Percentiles rank a stretch among this genome's conserved stretches.
phyloP scores from a whole-genome alignment of 2,113 vertebrate genomes.

The Theristicus caerulescens region DNA sequence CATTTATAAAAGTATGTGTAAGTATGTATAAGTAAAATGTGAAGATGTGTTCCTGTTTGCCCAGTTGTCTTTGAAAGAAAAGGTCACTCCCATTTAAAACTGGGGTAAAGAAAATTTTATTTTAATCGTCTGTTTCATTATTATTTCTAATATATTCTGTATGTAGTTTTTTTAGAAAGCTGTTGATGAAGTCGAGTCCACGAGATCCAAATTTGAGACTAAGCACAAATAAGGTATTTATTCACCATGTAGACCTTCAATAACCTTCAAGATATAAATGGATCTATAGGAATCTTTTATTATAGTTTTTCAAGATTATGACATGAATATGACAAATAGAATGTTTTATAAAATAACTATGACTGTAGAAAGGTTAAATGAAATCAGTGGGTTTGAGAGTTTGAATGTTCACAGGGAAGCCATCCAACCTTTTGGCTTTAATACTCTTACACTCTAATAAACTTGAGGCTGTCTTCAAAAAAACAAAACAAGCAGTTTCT shows the following conservation, averaged over 20 bases:
- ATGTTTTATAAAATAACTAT: neutral
- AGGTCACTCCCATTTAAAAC: neutral
- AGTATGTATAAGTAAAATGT: neutral
- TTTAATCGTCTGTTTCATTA: neutral
- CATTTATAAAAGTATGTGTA: neutral
- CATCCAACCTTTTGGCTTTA: neutral
- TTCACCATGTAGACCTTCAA: neutral
- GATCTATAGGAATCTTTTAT: neutral
- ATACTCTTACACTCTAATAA: neutral
- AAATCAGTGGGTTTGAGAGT: neutral
- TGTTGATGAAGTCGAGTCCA: neutral
- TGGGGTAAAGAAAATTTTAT: neutral
- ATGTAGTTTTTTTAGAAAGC: neutral
- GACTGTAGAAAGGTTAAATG: neutral
- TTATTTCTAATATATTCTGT: neutral
- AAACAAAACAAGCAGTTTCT: neutral
- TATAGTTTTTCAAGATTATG: neutral
- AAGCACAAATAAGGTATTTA: neutral
- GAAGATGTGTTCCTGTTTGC: neutral
- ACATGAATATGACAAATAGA: neutral
- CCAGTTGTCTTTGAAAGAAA: neutral
- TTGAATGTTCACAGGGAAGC: neutral
- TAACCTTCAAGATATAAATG: neutral
- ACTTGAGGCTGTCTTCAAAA: neutral
- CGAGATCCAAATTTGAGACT: neutral